Base-by-base conservation (phyloP, 2,113 vertebrate genomes). In the Stegostoma tigrinum region DNA sequence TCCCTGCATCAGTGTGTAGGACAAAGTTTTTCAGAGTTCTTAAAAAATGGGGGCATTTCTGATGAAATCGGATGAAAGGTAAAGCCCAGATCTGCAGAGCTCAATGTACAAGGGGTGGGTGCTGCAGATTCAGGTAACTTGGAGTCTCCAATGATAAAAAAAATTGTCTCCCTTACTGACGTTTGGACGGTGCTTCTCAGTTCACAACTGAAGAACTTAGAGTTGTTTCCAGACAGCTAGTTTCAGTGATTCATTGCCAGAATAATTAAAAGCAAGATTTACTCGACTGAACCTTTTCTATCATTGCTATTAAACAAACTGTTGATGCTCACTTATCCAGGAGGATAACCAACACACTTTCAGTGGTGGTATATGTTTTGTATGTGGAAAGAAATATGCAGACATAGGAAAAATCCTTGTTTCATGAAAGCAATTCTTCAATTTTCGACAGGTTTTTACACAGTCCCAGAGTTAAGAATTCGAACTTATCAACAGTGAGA, bases 371-470 rank as follows among this genome's bases (percentile, higher is more conserved):
- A 95, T 99, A 99, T 70, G 98, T 98, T 94, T 98, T 97, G 97
- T 99, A 99, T 0, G 99, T 99, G 95, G 99, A 99, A 89, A 99
- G 97, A 96, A 99, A 99, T 97, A 99, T 98, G 97, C 98, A 99
- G 97, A 98, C 98, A 96, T 99, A 99, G 70, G 98, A 99, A 96
- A 99, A 99, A 97, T 99, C 99, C 0, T 99, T 99, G 97, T 99
- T n/a, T 98, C 27, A 98, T 98, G 48, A 98, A 98, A 0, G 99
- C 98, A 0, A 98, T 99, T 95, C 99, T 96, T 94, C 99, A 97
- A 75, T 99, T 99, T 97, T 99, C 99, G 96, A 99, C 99, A 93
- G 99, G 98, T 83, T 99, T 98, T 97, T 99, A 98, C 97, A 99
- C 96, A 0, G 98, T 99, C 91, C 99, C 99, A 0, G 99, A 98